Base-by-base conservation (phyloP, 2,113 vertebrate genomes). In the Zeus faber region DNA sequence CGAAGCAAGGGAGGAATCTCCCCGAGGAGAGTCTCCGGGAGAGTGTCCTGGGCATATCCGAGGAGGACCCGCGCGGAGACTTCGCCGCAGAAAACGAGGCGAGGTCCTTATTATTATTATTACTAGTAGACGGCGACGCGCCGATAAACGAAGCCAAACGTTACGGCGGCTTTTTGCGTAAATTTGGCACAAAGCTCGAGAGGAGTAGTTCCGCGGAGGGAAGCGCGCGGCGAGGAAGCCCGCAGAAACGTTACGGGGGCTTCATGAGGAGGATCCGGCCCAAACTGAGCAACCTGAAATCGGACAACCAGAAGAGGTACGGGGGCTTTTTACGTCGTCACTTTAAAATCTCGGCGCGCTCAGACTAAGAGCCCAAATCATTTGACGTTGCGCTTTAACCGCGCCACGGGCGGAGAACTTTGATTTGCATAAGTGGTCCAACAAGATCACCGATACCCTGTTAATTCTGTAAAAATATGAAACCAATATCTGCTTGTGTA, bases 221-320 rank as follows among this genome's bases (percentile, higher is more conserved):
- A 2, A 67, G 62, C 41, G 79, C n/a, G 75, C 58, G 84, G 81
- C 11, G 89, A 91, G 8, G 70, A 35, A 35, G 31, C 9, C 71
- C 97, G 29, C 96, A 97, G 77, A 99, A 99, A 71, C 91, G 97
- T 55, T 99, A 99, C 1, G 97, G 97, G 0, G 97, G 97, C 46
- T 99, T 99, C 85, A 79, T 99, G 92, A 84, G 95, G 63, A 90
- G 94, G 70, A 92, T 98, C 79, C 92, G 96, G 1, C 96, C 97
- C 58, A 98, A 95, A 82, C 82, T 96, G 26, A 95, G 93, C 81
- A 98, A 94, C 85, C 87, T 97, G 41, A 94, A 92, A 70, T 98
- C 94, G 96, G 93, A 96, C 88, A 96, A 94, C 74, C 92, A 95
- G 87, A 95, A 98, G 77, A 87, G 95, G 14, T 98, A 97, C 5